Evolutionary conservation across 1,140 invertebrate species (phyloP).

Genomic region (Heliconius hermathena): DNA sequence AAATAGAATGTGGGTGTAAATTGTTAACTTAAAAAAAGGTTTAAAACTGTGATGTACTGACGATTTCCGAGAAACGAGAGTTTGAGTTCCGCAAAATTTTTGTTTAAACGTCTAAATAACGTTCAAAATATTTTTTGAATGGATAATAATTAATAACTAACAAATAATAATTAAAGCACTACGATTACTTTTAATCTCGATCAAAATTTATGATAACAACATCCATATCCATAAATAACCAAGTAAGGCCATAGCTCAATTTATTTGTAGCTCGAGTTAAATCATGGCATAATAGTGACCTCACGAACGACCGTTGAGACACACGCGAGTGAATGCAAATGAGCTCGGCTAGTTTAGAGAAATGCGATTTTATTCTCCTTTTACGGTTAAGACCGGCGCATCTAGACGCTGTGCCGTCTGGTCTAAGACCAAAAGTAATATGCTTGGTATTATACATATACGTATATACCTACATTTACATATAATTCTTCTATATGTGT

Average conservation of each 20-base stretch:
- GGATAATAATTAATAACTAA: not conserved
- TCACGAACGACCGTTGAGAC: slow-evolving; percentile 16
- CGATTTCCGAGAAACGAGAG: too few species aligned
- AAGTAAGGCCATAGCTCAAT: not conserved
- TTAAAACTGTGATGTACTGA: too few species aligned
- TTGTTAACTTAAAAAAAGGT: too few species aligned
- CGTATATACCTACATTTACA: not conserved
- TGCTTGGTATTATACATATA: not conserved
- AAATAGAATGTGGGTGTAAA: too few species aligned
- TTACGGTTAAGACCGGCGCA: slow-evolving; percentile 14
- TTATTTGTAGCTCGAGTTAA: slow-evolving; percentile 7
- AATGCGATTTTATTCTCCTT: slow-evolving; percentile 28
- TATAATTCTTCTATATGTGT: not conserved
- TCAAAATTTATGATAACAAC: not conserved
- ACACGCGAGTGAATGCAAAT: slow-evolving; percentile 29
- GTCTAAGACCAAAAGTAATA: not conserved
- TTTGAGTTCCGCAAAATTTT: too few species aligned
- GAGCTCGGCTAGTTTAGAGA: slow-evolving; percentile 31
- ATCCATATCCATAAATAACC: not conserved
- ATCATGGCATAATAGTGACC: slow-evolving; percentile 21
- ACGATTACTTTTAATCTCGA: not conserved
- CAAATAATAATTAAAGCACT: not conserved
- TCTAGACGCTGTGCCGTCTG: slow-evolving; percentile 15
- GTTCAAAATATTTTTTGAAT: too few species aligned
- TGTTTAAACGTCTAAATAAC: too few species aligned